These are phyloP conservation scores for Pilophorus perplexus DNA, from an alignment of 2,888 invertebrate species.

Conservation along the genomic window DNA sequence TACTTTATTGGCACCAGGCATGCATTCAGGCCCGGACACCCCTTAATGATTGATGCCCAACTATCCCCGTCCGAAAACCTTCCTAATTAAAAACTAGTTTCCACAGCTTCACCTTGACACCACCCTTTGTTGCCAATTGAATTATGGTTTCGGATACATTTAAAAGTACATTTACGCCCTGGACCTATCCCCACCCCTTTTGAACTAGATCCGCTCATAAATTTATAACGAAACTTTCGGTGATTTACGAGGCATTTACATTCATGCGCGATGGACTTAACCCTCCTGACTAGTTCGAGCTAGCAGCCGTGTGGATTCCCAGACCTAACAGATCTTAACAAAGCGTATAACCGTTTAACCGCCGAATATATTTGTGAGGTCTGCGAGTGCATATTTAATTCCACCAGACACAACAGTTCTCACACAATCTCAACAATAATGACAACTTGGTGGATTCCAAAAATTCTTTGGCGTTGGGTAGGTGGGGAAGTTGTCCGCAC, in stretches of 20 bases:
- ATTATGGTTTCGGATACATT: constrained; percentile 39
- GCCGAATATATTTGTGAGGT: not conserved
- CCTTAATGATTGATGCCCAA: constrained; percentile 41
- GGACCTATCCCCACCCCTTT: constrained; percentile 23
- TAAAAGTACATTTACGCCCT: constrained; percentile 38
- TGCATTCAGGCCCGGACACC: constrained; percentile 30
- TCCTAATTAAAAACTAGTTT: constrained; percentile 44
- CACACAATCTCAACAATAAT: too few relatives aligned
- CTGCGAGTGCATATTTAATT: too few relatives aligned
- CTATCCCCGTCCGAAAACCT: constrained; percentile 36
- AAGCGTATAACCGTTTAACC: constrained; percentile 24
- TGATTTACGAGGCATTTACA: constrained; percentile 39
- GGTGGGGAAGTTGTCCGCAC: too few relatives aligned
- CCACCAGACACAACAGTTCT: too few relatives aligned
- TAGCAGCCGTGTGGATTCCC: constrained; percentile 15
- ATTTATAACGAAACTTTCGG: constrained; percentile 38
- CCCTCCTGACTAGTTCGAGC: constrained; percentile 3
- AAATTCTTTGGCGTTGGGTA: too few relatives aligned
- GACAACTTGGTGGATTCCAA: too few relatives aligned
- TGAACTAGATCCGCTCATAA: constrained; percentile 38
- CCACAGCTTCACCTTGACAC: constrained; percentile 26
- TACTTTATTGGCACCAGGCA: constrained; percentile 39
- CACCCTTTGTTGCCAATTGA: constrained; percentile 27
- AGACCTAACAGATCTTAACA: constrained; percentile 4
- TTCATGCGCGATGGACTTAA: constrained; percentile 21